phyloP scores from a whole-genome alignment of 2,888 invertebrate species.

The Linnaemya tessellans region DNA sequence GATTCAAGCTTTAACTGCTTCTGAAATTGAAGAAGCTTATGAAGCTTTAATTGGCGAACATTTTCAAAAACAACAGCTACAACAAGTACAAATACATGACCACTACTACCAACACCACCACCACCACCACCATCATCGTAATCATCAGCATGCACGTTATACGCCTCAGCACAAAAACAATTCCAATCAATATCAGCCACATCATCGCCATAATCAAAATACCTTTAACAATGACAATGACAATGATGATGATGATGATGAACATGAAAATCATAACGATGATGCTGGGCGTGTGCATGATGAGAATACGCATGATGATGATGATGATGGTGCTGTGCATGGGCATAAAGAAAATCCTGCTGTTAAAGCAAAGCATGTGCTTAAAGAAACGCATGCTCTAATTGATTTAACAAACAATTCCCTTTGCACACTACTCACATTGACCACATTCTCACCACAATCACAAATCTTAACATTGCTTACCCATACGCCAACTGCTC shows the following conservation, averaged over 20 bases:
- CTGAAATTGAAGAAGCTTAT: slow-evolving; percentile 79
- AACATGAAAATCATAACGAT: slow-evolving; percentile 1
- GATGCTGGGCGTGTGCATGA: slow-evolving; percentile 26
- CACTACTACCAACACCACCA: slow-evolving; percentile 64
- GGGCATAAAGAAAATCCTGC: slow-evolving; percentile 68
- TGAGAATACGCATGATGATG: too few relatives aligned
- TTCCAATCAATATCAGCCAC: slow-evolving; percentile 30
- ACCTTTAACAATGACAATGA: slow-evolving; percentile 1
- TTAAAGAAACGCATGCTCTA: slow-evolving; percentile 81
- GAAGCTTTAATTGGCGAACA: slow-evolving; percentile 79
- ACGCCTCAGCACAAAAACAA: slow-evolving; percentile 63
- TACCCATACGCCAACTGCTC: slow-evolving; percentile 69
- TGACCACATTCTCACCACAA: slow-evolving; percentile 80
- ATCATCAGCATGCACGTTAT: slow-evolving; percentile 70
- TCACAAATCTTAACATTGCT: slow-evolving; percentile 81
- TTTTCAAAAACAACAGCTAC: slow-evolving; percentile 74
- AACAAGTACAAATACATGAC: slow-evolving; percentile 64
- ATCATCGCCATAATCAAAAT: slow-evolving; percentile 17
- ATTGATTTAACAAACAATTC: slow-evolving; percentile 81
- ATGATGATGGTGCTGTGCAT: slow-evolving; percentile 41
- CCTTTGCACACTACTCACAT: slow-evolving; percentile 80
- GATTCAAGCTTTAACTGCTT: slow-evolving; percentile 78
- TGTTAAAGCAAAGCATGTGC: slow-evolving; percentile 74
- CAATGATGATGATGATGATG: slow-evolving; percentile 20
- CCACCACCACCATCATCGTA: slow-evolving; percentile 42